Conservation (phyloP, 1,140 invertebrate species). For the Dreissena rostriformis region DNA sequence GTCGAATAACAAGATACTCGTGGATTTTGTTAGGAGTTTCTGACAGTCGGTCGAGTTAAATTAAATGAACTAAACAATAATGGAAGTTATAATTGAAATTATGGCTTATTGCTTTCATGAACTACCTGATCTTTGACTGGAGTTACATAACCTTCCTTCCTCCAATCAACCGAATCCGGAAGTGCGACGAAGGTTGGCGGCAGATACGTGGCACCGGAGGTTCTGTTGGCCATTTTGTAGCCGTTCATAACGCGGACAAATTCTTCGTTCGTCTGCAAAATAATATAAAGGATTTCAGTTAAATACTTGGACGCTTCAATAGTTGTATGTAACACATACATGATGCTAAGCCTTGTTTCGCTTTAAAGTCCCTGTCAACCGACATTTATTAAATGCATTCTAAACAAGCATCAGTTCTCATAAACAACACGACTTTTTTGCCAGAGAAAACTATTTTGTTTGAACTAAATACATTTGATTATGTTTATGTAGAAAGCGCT, state of each 20-base stretch:
- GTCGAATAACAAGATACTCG: not conserved
- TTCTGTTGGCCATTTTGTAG: slow-evolving; percentile 38
- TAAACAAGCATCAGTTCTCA: too few relatives aligned
- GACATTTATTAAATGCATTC: too few relatives aligned
- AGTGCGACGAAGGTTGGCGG: slow-evolving; percentile 53
- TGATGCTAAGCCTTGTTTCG: too few relatives aligned
- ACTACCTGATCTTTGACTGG: slow-evolving; percentile 73
- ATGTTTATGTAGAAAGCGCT: too few relatives aligned
- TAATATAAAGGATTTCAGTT: not conserved
- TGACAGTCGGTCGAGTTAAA: not conserved
- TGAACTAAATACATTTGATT: too few relatives aligned
- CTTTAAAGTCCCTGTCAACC: too few relatives aligned
- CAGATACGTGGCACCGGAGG: slow-evolving; percentile 30
- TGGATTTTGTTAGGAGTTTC: not conserved
- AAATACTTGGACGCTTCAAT: too few relatives aligned
- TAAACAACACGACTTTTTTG: too few relatives aligned
- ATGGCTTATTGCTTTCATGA: not conserved
- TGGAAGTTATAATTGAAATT: not conserved
- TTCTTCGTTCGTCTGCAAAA: slow-evolving; percentile 67
- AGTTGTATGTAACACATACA: too few relatives aligned
- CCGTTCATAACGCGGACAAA: slow-evolving; percentile 70
- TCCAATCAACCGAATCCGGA: slow-evolving; percentile 72
- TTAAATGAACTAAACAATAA: not conserved
- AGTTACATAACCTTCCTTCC: slow-evolving; percentile 74
- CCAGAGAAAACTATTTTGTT: too few relatives aligned